Evolutionary conservation across 2,797 vertebrate species (phyloP), one percentile per base, ranked within the genome.

Genomic region (Oreonectes daqikongensis): DNA sequence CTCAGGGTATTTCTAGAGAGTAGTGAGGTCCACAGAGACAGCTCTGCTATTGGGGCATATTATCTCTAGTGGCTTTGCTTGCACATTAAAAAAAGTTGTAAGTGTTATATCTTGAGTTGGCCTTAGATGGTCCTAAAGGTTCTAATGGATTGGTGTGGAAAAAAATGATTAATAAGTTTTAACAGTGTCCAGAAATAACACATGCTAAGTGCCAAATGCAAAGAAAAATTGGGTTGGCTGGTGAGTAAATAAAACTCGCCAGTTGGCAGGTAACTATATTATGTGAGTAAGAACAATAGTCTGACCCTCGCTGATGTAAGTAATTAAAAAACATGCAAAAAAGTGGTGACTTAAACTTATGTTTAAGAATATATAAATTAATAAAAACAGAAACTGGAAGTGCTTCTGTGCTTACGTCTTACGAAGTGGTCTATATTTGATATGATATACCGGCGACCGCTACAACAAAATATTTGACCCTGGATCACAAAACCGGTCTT

Each of bases 1-100:
- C 75, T 71, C 40, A 6, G 66, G 66, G 6, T 61, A 50, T 69
- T n/a, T 68, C 52, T 35, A 60, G 26, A 57, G 18, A 35, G 26
- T n/a, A 24, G 26, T 46, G 55, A 17, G 55, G 52, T 24, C 48
- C n/a, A 17, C 30, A 66, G 32, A 66, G 72, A 66, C 6, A 50
- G 18, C 20, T 11, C 4, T 18, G 1, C 46, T 4, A 26, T 26
- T 22, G 10, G 9, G 12, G 3, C 28, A 59, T 59, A 17, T 59
- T 17, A 57, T 57, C 17, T 52, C 48, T 20, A n/a, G 7, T 10
- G 48, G n/a, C 18, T 9, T 52, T 52, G 48, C n/a, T 9, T 48
- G 17, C 18, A 7, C 17, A 48, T n/a, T 2, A n/a, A 18, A 48
- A n/a, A 48, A 48, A 18, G 46, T 48, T 48, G 46, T 48, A n/a